phyloP scores from a whole-genome alignment of 2,888 invertebrate genomes.

The Dynastes grantii region DNA sequence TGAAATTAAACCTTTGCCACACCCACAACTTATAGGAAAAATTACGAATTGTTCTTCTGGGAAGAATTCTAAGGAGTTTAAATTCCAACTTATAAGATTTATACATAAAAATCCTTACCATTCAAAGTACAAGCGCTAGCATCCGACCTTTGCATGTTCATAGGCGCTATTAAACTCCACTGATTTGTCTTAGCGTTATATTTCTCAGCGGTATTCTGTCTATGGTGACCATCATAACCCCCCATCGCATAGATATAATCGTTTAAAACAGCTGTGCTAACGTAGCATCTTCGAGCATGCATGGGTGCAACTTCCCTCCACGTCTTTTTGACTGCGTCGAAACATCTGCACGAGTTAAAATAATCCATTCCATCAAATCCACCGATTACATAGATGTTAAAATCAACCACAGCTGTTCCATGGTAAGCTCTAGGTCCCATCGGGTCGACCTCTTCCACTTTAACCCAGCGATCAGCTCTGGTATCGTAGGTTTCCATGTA shows the following conservation, averaged over 20 bases:
- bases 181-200: constrained; percentile 90
- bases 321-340: constrained; percentile 86
- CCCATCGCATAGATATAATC: constrained; percentile 90
- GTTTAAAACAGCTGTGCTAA: constrained; percentile 85
- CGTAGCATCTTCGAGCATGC: constrained; percentile 91
- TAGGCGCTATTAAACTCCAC: constrained; percentile 89
- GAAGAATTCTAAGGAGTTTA: too few species aligned
- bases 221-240: constrained; percentile 88
- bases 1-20: too few species aligned
- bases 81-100: too few species aligned
- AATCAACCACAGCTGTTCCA: constrained; percentile 91
- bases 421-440: constrained; percentile 93
- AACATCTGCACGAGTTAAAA: constrained; percentile 82
- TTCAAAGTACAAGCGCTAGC: constrained; percentile 91
- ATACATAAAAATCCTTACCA: constrained; percentile 69
- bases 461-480: constrained; percentile 91
- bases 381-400: constrained; percentile 90
- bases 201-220: constrained; percentile 89
- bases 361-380: constrained; percentile 93
- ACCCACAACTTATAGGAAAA: too few species aligned
- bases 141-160: constrained; percentile 92
- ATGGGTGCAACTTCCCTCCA: constrained; percentile 94
- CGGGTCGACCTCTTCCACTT: constrained; percentile 85
- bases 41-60: too few species aligned
- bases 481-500: constrained; percentile 93